Base-by-base conservation (phyloP, 2,113 vertebrate genomes). In the Syngnathus floridae region DNA sequence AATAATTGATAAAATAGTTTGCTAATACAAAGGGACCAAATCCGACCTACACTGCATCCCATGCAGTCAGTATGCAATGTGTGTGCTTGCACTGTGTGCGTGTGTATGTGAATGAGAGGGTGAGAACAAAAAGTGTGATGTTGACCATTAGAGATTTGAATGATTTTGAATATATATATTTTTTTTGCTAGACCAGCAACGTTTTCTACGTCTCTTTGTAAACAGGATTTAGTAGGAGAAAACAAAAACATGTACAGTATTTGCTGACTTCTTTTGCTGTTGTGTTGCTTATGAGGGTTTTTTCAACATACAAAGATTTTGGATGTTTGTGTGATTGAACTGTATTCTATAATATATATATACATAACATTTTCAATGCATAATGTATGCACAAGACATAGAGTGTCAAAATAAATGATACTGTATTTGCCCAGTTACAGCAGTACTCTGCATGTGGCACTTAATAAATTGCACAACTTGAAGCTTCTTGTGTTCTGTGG, bases 381-480 rank as follows among this genome's bases (percentile, higher is more conserved):
- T 72, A 64, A 70, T 65, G 74, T 80, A 72, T 82, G 77, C 82
- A 82, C 80, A 81, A 70, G 79, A 71, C 74, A 69, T 69, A 74
- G 70, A 62, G 66, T 79, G 76, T 79, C 79, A 77, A 57, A 63
- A 71, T 41, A 77, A 59, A 62, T 79, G 40, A 76, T 70, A 55
- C 62, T 62, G 79, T 66, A 77, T 67, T 62, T 75, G 70, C 79
- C 71, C 66, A 75, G 36, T 76, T 68, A 60, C 64, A 72, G 75
- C 74, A 82, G 69, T 80, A 81, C 65, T 78, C 70, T 81, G 74
- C 67, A 77, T 86, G 73, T 85, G 77, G 69, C 76, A 85, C 77
- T 78, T 82, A 86, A 87, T 88, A 87, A 87, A 79, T 75, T 48
- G 59, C 84, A 86, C 82, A 87, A 75, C 59, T 61, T 67, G 36